These are phyloP conservation scores for Spialia ferax DNA, from an alignment of 2,888 invertebrate species.

Conservation along the genomic window DNA sequence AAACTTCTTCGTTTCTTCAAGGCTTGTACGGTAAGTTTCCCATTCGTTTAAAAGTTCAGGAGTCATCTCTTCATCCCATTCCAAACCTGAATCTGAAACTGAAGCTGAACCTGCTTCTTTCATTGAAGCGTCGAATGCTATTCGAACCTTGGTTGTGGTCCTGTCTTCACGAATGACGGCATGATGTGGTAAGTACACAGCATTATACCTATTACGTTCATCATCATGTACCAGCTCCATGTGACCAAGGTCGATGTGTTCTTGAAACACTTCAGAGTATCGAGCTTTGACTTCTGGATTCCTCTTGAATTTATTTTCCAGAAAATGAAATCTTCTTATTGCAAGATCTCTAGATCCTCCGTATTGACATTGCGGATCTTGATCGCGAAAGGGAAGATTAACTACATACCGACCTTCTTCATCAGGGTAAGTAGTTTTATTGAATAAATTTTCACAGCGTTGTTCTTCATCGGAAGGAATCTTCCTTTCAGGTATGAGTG, in stretches of 20 bases:
- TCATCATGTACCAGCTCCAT: background rate
- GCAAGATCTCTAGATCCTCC: constrained; percentile 2
- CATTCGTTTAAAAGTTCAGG: background rate
- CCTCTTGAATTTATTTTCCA: constrained; percentile 6
- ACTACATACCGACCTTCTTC: constrained; percentile 6
- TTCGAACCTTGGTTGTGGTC: constrained; percentile 10
- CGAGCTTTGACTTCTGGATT: background rate
- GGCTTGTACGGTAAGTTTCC: constrained; percentile 2
- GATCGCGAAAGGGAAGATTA: constrained; percentile 5
- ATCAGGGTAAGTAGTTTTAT: background rate
- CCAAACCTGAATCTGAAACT: background rate
- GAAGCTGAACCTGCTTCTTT: no score
- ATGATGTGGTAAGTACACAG: constrained; percentile 6
- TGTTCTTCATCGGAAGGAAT: background rate
- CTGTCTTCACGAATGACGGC: constrained; percentile 8
- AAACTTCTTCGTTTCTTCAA: background rate
- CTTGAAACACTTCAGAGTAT: constrained; percentile 1
- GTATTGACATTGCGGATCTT: constrained; percentile 15
- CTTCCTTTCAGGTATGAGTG: constrained; percentile 1
- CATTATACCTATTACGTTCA: background rate
- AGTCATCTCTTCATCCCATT: background rate
- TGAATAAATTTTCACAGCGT: background rate
- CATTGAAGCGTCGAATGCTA: constrained; percentile 7
- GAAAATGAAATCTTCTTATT: background rate
- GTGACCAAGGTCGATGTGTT: constrained; percentile 2